phyloP scores from a whole-genome alignment of 2,113 vertebrate genomes.

The Dasyurus viverrinus region DNA sequence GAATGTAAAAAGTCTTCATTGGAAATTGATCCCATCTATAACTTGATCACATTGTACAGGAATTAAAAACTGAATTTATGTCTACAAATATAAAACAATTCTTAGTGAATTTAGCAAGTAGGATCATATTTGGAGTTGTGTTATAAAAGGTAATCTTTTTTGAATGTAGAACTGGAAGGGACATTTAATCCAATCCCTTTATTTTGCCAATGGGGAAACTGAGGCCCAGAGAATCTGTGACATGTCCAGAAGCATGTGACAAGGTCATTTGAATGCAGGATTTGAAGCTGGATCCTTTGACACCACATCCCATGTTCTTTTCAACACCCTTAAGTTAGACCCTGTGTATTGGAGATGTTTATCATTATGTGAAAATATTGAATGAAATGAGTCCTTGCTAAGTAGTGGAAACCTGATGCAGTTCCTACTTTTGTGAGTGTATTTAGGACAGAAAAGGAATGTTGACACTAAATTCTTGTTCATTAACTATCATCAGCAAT shows the following conservation, averaged over 20 bases:
- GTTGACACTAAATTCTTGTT: not conserved
- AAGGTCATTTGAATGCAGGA: not conserved
- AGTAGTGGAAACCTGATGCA: not conserved
- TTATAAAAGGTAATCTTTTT: not conserved
- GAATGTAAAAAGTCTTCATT: not conserved
- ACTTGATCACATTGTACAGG: not conserved
- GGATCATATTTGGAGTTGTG: not conserved
- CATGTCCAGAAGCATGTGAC: not conserved
- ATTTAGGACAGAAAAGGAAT: not conserved
- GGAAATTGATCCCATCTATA: not conserved
- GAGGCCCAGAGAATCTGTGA: not conserved
- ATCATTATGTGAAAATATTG: not conserved
- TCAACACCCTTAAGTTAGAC: not conserved
- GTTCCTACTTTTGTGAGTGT: not conserved
- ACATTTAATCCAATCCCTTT: not conserved
- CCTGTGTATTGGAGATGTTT: too few species aligned
- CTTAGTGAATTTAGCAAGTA: not conserved
- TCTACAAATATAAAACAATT: not conserved
- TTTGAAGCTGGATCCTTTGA: not conserved
- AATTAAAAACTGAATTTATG: not conserved
- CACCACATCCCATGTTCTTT: not conserved
- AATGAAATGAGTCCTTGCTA: not conserved
- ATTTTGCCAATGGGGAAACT: not conserved
- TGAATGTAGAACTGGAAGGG: not conserved
- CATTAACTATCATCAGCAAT: fast-evolving